A percentile compares a stretch with the other conserved stretches of the same genome.
phyloP scores from a whole-genome alignment of 2,888 invertebrate species.

The Zelleria hepariella region DNA sequence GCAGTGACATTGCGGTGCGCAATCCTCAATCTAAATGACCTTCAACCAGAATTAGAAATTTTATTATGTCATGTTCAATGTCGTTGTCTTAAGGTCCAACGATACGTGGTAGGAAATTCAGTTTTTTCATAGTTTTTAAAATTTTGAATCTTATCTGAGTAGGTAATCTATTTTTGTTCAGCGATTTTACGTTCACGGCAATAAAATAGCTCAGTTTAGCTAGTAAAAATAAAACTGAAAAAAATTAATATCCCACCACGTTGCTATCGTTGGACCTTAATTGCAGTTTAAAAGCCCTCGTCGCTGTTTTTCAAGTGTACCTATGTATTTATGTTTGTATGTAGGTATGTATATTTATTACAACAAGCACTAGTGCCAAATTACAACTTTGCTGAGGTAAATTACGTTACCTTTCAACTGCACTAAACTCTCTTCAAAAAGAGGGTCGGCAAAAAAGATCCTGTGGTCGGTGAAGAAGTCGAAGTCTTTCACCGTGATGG shows the following conservation, averaged over 20 bases:
- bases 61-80: too few relatives aligned
- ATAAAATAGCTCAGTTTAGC: too few relatives aligned
- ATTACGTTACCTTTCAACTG: constrained; percentile 38
- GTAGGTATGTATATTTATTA: not conserved
- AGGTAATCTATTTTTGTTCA: too few relatives aligned
- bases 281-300: not conserved
- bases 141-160: too few relatives aligned
- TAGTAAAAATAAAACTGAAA: not conserved
- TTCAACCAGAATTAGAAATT: too few relatives aligned
- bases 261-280: too few relatives aligned
- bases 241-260: not conserved
- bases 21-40: too few relatives aligned
- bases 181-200: too few relatives aligned
- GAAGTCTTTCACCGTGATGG: constrained; percentile 38
- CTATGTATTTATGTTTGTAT: not conserved
- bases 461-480: constrained; percentile 37
- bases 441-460: constrained; percentile 17
- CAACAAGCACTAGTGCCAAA: not conserved
- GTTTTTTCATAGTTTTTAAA: too few relatives aligned
- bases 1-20: too few relatives aligned
- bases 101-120: too few relatives aligned
- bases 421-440: constrained; percentile 28
- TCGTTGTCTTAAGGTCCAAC: too few relatives aligned
- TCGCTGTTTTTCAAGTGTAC: not conserved
- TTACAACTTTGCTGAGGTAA: not conserved